These are phyloP conservation scores for Knipowitschia caucasica DNA, from an alignment of 2,797 vertebrate genomes.

Conservation along the genomic window DNA sequence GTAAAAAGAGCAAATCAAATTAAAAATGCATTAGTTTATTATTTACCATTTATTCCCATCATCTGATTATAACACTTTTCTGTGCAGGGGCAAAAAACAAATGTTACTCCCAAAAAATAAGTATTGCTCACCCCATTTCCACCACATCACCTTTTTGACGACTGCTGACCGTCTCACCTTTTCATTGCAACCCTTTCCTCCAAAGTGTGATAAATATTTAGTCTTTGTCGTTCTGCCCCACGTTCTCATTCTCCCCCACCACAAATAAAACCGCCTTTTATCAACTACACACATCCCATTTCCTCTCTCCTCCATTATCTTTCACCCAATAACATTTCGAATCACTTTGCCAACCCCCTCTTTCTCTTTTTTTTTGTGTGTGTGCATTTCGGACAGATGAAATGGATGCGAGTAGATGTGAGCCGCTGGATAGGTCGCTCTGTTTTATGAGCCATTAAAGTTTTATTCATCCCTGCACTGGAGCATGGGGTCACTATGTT, in stretches of 20 bases:
- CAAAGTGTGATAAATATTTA: conserved; percentile 25
- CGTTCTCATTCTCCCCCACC: conserved; percentile 1
- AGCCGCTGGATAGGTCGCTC: conserved; percentile 78
- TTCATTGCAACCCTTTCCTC: background rate
- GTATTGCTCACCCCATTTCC: background rate
- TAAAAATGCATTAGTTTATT: no score
- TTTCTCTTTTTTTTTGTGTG: conserved; percentile 3
- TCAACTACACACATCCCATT: background rate
- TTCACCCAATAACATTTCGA: conserved; percentile 1
- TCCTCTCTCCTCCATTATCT: conserved; percentile 5
- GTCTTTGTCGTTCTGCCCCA: background rate
- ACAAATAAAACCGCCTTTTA: background rate
- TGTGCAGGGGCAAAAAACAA: no score
- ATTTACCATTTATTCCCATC: no score
- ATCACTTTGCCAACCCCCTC: conserved; percentile 1
- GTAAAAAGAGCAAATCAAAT: no score
- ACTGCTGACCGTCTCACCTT: no score
- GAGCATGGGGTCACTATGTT: conserved; percentile 91
- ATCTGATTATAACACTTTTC: no score
- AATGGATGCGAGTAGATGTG: conserved; percentile 42
- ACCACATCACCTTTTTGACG: no score
- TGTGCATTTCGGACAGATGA: conserved; percentile 45
- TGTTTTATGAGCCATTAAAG: conserved; percentile 99
- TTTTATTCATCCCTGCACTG: conserved; percentile 96
- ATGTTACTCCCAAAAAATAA: no score